These are phyloP conservation scores for Eristalis pertinax DNA, from an alignment of 2,888 invertebrate species.

Conservation along the genomic window DNA sequence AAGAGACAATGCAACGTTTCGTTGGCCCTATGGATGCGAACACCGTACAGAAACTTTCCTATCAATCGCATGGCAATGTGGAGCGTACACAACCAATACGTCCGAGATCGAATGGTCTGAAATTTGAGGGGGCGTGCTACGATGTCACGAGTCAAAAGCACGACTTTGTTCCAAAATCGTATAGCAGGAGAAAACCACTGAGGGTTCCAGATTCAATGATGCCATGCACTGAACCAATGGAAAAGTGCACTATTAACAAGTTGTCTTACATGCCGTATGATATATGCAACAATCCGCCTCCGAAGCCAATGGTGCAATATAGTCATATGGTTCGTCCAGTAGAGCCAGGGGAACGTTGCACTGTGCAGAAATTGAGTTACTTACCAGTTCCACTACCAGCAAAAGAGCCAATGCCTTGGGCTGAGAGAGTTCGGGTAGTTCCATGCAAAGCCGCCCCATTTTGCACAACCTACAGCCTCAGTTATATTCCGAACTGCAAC, in stretches of 20 bases:
- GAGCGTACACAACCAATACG: conserved; percentile 76
- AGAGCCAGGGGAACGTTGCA: conserved; percentile 78
- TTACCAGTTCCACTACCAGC: conserved; percentile 81
- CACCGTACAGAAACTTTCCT: conserved; percentile 82
- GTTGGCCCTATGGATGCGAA: conserved; percentile 81
- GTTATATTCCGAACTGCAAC: conserved; percentile 80
- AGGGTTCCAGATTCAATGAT: conserved; percentile 75
- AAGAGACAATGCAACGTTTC: conserved; percentile 82
- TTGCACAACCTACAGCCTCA: conserved; percentile 80
- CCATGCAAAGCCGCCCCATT: conserved; percentile 78
- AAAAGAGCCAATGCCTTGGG: conserved; percentile 80
- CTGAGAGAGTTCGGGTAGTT: conserved; percentile 75
- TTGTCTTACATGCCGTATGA: conserved; percentile 80
- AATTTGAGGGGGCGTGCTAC: conserved; percentile 85
- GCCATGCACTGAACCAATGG: conserved; percentile 77
- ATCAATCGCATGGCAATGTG: conserved; percentile 77
- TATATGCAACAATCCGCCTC: conserved; percentile 78
- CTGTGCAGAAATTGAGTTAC: conserved; percentile 83
- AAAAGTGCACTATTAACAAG: conserved; percentile 79
- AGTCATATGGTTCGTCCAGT: conserved; percentile 75
- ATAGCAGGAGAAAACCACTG: conserved; percentile 77
- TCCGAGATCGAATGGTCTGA: conserved; percentile 77
- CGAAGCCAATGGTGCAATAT: conserved; percentile 76
- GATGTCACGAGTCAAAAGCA: conserved; percentile 88
- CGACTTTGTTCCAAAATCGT: conserved; percentile 87